phyloP scores from a whole-genome alignment of 2,797 vertebrate genomes.

The Myotis pilosus region DNA sequence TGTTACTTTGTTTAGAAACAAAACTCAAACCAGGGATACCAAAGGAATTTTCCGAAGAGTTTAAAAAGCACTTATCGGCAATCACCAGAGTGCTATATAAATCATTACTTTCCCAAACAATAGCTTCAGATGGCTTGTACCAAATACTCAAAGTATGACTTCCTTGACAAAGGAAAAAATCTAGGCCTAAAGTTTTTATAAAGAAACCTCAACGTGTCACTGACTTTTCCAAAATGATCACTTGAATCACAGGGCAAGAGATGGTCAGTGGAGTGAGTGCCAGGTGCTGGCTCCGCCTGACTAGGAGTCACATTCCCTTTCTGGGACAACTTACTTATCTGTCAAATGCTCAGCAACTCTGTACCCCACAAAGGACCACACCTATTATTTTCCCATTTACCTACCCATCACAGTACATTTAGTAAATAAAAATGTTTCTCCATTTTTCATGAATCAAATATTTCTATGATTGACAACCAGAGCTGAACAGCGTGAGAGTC shows the following conservation, averaged over 20 bases:
- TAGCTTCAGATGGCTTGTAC: not conserved
- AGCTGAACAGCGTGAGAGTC: not conserved
- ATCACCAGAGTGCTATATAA: not conserved
- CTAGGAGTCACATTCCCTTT: not conserved
- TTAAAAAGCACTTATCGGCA: slow-evolving; percentile 57
- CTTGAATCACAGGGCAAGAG: not conserved
- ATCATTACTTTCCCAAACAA: slow-evolving; percentile 34
- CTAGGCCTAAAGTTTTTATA: not conserved
- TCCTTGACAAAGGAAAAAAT: not conserved
- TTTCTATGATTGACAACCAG: not conserved
- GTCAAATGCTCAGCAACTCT: not conserved
- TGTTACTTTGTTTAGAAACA: slow-evolving; percentile 73
- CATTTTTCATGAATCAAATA: not conserved
- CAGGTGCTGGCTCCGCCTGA: not conserved
- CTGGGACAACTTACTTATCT: not conserved
- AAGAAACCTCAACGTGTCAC: not conserved
- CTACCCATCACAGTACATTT: not conserved
- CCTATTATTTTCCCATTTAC: not conserved
- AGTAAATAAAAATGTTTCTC: not conserved
- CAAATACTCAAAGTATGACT: not conserved
- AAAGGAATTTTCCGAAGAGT: slow-evolving; percentile 69
- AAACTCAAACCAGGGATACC: slow-evolving; percentile 59
- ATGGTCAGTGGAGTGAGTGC: not conserved
- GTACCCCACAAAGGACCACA: not conserved
- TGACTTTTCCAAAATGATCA: not conserved